phyloP scores from a whole-genome alignment of 2,113 vertebrate species.

The Eleginops maclovinus region DNA sequence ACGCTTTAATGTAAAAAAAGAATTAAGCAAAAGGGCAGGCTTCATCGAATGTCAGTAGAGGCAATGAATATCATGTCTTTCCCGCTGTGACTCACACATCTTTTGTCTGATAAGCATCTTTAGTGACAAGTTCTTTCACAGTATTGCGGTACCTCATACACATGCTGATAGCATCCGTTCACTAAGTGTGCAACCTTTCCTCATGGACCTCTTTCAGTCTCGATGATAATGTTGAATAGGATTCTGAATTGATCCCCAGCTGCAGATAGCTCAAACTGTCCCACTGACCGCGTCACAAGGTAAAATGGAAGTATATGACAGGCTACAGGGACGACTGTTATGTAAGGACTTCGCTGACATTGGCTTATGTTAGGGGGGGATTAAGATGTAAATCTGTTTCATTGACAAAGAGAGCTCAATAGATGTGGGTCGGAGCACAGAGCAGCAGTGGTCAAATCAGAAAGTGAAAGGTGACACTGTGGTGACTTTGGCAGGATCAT shows the following conservation, averaged over 20 bases:
- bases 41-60: not conserved
- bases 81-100: conserved; percentile 18
- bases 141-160: conserved; percentile 8
- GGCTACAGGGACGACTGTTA: conserved; percentile 26
- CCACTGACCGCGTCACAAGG: not conserved
- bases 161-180: conserved; percentile 38
- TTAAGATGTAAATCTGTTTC: conserved; percentile 62
- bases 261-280: conserved; percentile 21
- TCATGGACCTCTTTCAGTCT: conserved; percentile 26
- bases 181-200: conserved; percentile 31
- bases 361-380: conserved; percentile 33
- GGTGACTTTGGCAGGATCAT: conserved; percentile 22
- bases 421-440: conserved; percentile 3
- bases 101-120: conserved; percentile 26
- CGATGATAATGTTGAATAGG: conserved; percentile 12
- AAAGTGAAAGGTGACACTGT: conserved; percentile 14
- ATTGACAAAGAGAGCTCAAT: conserved; percentile 43
- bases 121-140: conserved; percentile 25
- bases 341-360: conserved; percentile 45
- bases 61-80: not conserved
- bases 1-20: not conserved
- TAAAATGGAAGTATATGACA: conserved; percentile 40
- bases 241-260: conserved; percentile 24
- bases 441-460: conserved; percentile 3
- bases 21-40: not conserved